A percentile compares a stretch with the other conserved stretches of the same genome.
Conservation (phyloP, 2,888 invertebrate species). For the Phlogophora meticulosa region DNA sequence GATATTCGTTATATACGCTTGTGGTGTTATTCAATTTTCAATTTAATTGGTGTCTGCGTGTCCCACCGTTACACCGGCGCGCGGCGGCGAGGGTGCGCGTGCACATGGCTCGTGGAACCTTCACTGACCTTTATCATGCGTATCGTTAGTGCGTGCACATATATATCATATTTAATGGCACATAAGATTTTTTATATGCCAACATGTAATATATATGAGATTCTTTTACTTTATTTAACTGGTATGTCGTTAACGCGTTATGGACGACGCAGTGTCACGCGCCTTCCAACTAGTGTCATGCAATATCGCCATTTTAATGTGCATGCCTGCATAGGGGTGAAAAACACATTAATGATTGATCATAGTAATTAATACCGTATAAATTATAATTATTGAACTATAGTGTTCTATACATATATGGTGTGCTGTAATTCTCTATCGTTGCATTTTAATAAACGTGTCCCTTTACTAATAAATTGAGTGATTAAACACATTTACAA, state of each 20-base stretch:
- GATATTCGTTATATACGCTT: constrained; percentile 34
- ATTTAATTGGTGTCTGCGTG: constrained; percentile 43
- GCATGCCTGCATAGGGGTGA: constrained; percentile 61
- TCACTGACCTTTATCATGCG: constrained; percentile 56
- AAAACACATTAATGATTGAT: constrained; percentile 62
- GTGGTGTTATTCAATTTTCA: constrained; percentile 33
- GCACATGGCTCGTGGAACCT: constrained; percentile 33
- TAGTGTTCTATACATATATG: constrained; percentile 40
- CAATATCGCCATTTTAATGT: constrained; percentile 78
- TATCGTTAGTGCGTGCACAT: constrained; percentile 49
- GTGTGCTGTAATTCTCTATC: constrained; percentile 26
- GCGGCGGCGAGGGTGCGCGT: constrained; percentile 10
- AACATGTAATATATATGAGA: constrained; percentile 29
- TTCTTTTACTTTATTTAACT: constrained; percentile 63
- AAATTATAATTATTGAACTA: constrained; percentile 52
- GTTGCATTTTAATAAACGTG: constrained; percentile 32
- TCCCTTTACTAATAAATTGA: constrained; percentile 42
- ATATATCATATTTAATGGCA: constrained; percentile 42
- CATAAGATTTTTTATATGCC: constrained; percentile 45
- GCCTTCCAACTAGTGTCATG: constrained; percentile 73
- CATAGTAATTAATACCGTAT: constrained; percentile 55
- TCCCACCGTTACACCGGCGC: constrained; percentile 1
- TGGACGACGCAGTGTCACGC: constrained; percentile 76
- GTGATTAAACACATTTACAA: constrained; percentile 41
- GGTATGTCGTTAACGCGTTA: constrained; percentile 70